phyloP scores from a whole-genome alignment of 2,797 vertebrate species.

The Sebastes oblongus region DNA sequence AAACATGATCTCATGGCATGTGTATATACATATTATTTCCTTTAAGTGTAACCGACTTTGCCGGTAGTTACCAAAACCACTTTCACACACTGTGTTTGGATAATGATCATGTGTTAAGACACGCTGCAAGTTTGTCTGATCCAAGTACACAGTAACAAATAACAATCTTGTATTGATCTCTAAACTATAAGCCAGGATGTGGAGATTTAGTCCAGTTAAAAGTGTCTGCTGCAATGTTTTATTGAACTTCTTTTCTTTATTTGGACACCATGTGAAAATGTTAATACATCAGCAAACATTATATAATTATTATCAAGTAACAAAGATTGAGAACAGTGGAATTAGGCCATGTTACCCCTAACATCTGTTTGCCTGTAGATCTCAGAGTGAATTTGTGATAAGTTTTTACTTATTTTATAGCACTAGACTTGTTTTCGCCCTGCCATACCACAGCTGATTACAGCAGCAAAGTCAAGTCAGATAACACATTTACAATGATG shows the following conservation, averaged over 20 bases:
- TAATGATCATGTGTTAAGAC: conserved; percentile 12
- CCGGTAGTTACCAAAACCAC: background rate
- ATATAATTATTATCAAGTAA: background rate
- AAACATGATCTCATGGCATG: background rate
- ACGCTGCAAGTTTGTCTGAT: background rate
- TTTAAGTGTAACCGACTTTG: background rate
- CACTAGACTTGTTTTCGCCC: background rate
- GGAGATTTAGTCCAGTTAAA: background rate
- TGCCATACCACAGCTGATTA: background rate
- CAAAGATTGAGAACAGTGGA: background rate
- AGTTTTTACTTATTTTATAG: background rate
- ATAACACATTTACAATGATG: background rate
- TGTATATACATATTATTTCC: background rate
- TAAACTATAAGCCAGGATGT: background rate
- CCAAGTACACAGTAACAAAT: background rate
- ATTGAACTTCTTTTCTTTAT: background rate
- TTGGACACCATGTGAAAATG: background rate
- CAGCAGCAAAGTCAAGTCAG: background rate
- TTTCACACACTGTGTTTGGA: conserved; percentile 16
- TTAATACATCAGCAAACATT: background rate
- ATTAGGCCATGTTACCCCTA: background rate
- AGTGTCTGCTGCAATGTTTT: background rate
- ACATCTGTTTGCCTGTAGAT: background rate
- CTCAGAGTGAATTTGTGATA: background rate
- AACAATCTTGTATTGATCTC: background rate